phyloP scores from a whole-genome alignment of 2,113 vertebrate genomes.

The Garra rufa region DNA sequence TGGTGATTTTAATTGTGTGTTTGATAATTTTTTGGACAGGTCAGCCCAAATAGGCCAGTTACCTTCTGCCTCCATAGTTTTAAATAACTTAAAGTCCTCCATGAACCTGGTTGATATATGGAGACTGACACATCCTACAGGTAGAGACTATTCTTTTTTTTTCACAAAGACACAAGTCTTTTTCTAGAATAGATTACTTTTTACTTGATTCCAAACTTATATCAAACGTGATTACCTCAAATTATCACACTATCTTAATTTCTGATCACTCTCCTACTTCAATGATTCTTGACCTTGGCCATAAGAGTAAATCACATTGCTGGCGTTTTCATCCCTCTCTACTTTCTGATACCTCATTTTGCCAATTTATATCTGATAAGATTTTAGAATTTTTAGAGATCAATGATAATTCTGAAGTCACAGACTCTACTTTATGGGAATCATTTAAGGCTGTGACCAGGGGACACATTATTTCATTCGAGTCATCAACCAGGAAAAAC shows the following conservation, averaged over 20 bases:
- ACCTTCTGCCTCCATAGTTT: background rate
- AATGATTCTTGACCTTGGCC: slow-evolving; percentile 1
- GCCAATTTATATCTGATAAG: slow-evolving; percentile 23
- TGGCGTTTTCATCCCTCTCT: slow-evolving; percentile 22
- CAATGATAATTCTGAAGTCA: slow-evolving; percentile 28
- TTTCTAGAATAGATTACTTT: background rate
- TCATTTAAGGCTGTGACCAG: slow-evolving; percentile 6
- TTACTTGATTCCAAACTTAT: background rate
- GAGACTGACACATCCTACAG: background rate
- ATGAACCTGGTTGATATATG: background rate
- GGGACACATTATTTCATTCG: background rate
- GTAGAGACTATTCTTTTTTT: background rate
- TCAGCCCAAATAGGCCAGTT: background rate
- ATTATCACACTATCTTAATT: slow-evolving; percentile 39
- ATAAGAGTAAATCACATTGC: background rate
- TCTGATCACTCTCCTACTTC: slow-evolving; percentile 14
- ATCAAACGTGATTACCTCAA: background rate
- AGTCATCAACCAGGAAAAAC: background rate
- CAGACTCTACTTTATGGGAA: slow-evolving; percentile 2
- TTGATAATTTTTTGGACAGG: background rate
- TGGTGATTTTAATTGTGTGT: no score
- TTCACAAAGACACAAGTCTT: background rate
- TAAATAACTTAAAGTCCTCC: background rate
- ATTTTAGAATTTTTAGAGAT: slow-evolving; percentile 7
- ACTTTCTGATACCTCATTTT: slow-evolving; percentile 31